Evolutionary conservation across 2,797 vertebrate species (phyloP).

Genomic region (Gymnocypris eckloni): DNA sequence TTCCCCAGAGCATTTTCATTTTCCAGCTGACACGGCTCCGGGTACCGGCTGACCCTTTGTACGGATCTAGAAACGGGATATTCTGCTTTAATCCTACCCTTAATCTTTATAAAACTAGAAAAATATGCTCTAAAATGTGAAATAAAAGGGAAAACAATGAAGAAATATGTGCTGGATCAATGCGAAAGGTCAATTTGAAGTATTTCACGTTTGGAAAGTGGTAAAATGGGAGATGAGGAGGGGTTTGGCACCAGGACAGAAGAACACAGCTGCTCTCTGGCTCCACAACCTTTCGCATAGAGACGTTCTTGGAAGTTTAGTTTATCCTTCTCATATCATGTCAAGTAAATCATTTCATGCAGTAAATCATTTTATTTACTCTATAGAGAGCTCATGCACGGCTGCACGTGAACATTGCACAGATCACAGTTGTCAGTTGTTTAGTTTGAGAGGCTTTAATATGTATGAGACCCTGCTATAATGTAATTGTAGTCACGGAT

Average conservation of each 20-base stretch:
- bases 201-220: constrained; percentile 26
- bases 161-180: constrained; percentile 33
- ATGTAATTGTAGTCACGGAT: neutral
- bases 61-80: constrained; percentile 5
- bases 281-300: constrained; percentile 31
- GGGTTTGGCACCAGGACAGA: constrained; percentile 6
- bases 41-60: constrained; percentile 20
- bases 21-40: constrained; percentile 34
- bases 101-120: constrained; percentile 14
- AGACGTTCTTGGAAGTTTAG: constrained; percentile 44
- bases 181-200: neutral
- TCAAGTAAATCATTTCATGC: constrained; percentile 19
- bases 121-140: constrained; percentile 14
- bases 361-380: constrained; percentile 42
- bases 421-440: constrained; percentile 32
- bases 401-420: constrained; percentile 9
- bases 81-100: constrained; percentile 3
- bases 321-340: constrained; percentile 39
- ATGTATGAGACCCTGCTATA: neutral
- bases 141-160: constrained; percentile 14
- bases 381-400: neutral
- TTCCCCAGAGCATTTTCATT: constrained; percentile 33
- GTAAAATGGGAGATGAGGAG: constrained; percentile 11
- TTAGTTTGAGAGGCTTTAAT: constrained; percentile 10
- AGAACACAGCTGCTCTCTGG: constrained; percentile 35